phyloP scores from a whole-genome alignment of 1,140 invertebrate species.

The Bradynema listronoti region DNA sequence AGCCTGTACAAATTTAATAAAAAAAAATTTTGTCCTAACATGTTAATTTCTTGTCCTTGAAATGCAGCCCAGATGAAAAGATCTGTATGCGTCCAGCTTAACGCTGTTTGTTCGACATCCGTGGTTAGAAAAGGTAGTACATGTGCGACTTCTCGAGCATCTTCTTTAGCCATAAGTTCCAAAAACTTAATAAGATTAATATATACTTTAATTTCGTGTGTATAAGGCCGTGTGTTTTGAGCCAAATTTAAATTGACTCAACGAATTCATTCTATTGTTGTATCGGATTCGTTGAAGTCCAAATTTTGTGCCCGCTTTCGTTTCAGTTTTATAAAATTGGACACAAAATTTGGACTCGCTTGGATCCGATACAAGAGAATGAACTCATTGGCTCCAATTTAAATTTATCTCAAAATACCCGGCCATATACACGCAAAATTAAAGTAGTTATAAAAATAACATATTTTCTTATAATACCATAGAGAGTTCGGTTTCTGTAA shows the following conservation, averaged over 20 bases:
- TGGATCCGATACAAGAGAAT: constrained; percentile 4
- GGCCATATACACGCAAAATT: too few species aligned
- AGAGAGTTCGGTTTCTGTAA: not conserved
- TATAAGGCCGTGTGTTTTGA: not conserved
- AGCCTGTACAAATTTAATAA: too few species aligned
- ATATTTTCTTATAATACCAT: too few species aligned
- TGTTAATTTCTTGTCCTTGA: constrained; percentile 15
- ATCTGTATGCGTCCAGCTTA: constrained; percentile 25
- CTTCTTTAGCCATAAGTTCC: not conserved
- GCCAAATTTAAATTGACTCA: not conserved
- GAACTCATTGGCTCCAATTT: too few species aligned
- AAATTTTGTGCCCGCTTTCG: too few species aligned
- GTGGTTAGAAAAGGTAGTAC: constrained; percentile 8
- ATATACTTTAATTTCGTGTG: not conserved
- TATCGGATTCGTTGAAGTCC: too few species aligned
- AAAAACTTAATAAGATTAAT: not conserved
- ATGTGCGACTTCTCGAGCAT: not conserved
- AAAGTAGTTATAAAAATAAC: too few species aligned
- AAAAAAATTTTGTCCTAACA: too few species aligned
- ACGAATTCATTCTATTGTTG: too few species aligned
- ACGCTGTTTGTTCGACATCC: constrained; percentile 14
- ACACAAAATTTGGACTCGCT: not conserved
- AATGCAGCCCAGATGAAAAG: constrained; percentile 29
- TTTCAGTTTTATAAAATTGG: not conserved
- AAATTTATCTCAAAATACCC: too few species aligned